phyloP scores from a whole-genome alignment of 2,888 invertebrate genomes.

The Pachymerium ferrugineum region DNA sequence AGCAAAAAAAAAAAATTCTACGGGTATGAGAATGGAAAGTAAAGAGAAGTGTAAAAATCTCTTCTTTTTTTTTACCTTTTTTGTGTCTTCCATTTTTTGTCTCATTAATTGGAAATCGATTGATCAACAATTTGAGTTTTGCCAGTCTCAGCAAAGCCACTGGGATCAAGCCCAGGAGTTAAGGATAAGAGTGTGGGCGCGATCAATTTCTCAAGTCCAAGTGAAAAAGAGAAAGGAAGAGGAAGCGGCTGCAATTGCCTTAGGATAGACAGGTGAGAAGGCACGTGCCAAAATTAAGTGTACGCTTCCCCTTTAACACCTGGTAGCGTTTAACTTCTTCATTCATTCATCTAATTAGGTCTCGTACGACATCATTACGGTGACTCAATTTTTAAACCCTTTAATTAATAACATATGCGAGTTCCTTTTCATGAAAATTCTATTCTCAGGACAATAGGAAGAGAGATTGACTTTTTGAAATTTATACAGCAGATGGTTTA shows the following conservation, averaged over 20 bases:
- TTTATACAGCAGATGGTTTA: background rate
- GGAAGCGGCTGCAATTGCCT: constrained; percentile 13
- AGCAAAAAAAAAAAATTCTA: no score
- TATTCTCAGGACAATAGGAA: background rate
- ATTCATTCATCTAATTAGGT: background rate
- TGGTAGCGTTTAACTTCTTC: constrained; percentile 13
- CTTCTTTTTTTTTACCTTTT: background rate
- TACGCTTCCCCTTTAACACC: constrained; percentile 13
- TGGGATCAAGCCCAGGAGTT: background rate
- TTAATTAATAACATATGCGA: no score
- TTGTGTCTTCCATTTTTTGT: background rate
- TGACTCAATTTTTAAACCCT: background rate
- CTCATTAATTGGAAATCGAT: constrained; percentile 3
- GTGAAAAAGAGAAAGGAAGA: background rate
- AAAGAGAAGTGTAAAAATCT: background rate
- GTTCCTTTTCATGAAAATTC: background rate
- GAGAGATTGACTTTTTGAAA: background rate
- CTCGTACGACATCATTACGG: background rate
- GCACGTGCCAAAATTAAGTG: constrained; percentile 8
- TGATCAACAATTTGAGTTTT: constrained; percentile 1
- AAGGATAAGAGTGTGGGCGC: constrained; percentile 1
- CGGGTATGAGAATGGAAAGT: background rate
- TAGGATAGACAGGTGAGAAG: background rate
- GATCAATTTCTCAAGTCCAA: background rate
- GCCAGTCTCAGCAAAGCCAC: constrained; percentile 13